phyloP scores from a whole-genome alignment of 2,113 vertebrate genomes.

The Actenoides lindsayi region DNA sequence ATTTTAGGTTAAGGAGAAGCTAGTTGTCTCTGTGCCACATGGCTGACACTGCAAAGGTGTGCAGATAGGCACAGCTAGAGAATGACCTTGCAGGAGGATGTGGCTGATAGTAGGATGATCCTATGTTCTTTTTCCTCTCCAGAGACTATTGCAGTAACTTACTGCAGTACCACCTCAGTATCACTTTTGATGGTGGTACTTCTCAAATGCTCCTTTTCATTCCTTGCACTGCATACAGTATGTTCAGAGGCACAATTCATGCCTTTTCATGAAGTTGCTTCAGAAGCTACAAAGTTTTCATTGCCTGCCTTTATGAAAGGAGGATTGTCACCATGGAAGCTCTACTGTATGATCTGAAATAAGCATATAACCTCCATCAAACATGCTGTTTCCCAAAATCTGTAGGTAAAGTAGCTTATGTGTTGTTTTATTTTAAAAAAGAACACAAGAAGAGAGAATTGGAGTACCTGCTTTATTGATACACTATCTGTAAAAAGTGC shows the following conservation, averaged over 20 bases:
- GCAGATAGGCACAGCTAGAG: background rate
- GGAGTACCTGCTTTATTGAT: background rate
- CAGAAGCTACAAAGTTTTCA: background rate
- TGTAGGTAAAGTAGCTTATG: background rate
- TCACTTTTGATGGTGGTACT: background rate
- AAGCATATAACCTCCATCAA: background rate
- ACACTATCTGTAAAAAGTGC: background rate
- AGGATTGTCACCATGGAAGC: background rate
- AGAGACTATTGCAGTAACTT: background rate
- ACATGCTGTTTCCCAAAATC: background rate
- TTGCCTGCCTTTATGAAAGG: background rate
- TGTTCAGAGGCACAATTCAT: background rate
- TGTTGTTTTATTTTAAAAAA: background rate
- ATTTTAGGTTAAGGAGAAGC: background rate
- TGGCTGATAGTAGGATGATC: background rate
- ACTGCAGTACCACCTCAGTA: background rate
- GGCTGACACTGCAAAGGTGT: background rate
- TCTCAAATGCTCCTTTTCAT: background rate
- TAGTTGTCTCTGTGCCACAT: background rate
- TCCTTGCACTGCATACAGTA: background rate
- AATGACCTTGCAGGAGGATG: background rate
- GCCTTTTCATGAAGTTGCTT: background rate
- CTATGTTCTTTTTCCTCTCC: background rate
- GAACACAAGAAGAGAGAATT: background rate
- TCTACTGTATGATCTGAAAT: background rate